Percentiles rank a stretch among this genome's conserved stretches.
Conservation (phyloP, 2,113 vertebrate species). For the Myotis brandtii region DNA sequence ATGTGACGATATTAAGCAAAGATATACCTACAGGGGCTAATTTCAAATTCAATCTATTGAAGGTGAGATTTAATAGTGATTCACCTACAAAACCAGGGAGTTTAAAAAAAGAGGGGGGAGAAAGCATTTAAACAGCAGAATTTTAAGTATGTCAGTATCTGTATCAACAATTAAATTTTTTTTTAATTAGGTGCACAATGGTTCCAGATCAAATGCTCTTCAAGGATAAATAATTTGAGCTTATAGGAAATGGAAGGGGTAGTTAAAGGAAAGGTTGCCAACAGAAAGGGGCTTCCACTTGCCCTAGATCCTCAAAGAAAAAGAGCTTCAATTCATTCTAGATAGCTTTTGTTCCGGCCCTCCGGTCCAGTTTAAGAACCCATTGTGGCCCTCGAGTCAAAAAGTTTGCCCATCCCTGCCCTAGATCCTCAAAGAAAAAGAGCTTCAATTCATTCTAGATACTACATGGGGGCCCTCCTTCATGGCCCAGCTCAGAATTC, state of each 20-base stretch:
- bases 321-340: neutral
- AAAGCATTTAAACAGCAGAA: neutral
- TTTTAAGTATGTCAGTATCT: neutral
- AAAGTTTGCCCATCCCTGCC: too few relatives aligned
- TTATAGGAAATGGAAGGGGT: neutral
- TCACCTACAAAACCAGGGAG: neutral
- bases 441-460: neutral
- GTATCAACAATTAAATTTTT: neutral
- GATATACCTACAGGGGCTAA: neutral
- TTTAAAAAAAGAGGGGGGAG: neutral
- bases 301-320: neutral
- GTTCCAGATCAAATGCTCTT: neutral
- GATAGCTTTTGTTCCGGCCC: too few relatives aligned
- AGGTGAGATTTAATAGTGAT: neutral
- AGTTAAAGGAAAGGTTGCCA: neutral
- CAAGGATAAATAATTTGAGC: neutral
- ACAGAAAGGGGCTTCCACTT: neutral
- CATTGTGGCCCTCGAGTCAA: too few relatives aligned
- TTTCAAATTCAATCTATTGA: neutral
- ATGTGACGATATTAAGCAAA: slow-evolving; percentile 13
- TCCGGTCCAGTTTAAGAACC: too few relatives aligned
- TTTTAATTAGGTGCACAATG: neutral
- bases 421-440: neutral
- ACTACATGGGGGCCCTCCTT: neutral
- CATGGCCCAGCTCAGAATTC: neutral